Conservation (phyloP, 2,797 vertebrate genomes). For the Neomorphus geoffroyi region DNA sequence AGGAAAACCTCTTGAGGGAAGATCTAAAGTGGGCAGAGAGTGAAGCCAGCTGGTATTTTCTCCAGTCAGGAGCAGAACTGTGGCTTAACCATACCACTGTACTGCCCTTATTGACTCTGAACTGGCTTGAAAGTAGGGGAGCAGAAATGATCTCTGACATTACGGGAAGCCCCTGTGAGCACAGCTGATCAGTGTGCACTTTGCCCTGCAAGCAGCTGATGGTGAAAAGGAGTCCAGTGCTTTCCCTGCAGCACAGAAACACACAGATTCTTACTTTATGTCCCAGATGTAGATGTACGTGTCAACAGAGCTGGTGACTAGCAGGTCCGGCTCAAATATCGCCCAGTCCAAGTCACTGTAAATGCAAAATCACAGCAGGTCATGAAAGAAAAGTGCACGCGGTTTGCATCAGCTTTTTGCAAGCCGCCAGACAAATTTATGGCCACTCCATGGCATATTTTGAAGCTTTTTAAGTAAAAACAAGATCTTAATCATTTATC, state of each 20-base stretch:
- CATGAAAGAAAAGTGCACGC: neutral
- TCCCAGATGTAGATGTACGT: conserved; percentile 99
- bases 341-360: conserved; percentile 97
- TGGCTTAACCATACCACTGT: neutral
- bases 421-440: neutral
- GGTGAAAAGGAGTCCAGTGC: neutral
- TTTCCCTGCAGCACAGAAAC: neutral
- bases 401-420: neutral
- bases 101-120: neutral
- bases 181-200: fast-evolving
- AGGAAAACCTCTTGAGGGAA: neutral
- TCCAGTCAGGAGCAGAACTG: neutral
- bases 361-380: neutral
- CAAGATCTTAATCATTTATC: conserved; percentile 20
- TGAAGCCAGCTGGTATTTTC: neutral
- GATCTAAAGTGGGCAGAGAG: neutral
- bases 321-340: conserved; percentile 91
- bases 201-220: neutral
- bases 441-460: neutral
- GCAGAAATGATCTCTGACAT: neutral
- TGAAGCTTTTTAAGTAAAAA: neutral
- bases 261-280: conserved; percentile 85
- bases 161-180: neutral
- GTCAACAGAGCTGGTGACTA: conserved; percentile 97
- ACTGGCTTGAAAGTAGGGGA: neutral